A percentile compares a stretch with the other conserved stretches of the same genome.
phyloP scores from a whole-genome alignment of 2,797 vertebrate genomes.

The Uromys caudimaculatus region DNA sequence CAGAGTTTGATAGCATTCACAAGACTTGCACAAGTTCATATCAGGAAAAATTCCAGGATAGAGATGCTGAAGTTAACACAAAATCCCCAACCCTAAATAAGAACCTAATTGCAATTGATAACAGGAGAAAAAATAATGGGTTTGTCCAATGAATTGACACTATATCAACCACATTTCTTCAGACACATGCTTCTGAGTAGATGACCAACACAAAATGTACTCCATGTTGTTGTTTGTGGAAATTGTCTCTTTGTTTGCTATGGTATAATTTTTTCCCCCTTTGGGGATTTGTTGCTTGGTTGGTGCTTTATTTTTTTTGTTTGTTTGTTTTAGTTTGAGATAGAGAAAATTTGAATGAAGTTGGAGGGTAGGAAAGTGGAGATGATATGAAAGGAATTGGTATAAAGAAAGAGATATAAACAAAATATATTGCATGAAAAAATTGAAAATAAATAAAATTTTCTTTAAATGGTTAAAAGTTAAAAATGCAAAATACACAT shows the following conservation, averaged over 20 bases:
- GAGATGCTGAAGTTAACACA: not conserved
- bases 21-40: not conserved
- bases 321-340: not conserved
- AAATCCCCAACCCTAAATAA: not conserved
- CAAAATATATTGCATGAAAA: not conserved
- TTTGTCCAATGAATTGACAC: not conserved
- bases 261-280: not conserved
- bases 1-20: not conserved
- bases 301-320: not conserved
- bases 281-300: not conserved
- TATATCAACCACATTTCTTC: not conserved
- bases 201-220: not conserved
- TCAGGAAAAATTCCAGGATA: not conserved
- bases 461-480: not conserved
- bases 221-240: not conserved
- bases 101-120: not conserved
- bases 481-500: not conserved
- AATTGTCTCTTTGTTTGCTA: not conserved
- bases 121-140: not conserved
- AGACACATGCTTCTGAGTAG: not conserved
- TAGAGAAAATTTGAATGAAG: not conserved
- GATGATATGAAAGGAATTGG: not conserved
- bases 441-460: not conserved
- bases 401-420: not conserved
- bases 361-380: not conserved